Evolutionary conservation across 2,113 vertebrate species (phyloP).

Genomic region (Ariopsis seemanni): DNA sequence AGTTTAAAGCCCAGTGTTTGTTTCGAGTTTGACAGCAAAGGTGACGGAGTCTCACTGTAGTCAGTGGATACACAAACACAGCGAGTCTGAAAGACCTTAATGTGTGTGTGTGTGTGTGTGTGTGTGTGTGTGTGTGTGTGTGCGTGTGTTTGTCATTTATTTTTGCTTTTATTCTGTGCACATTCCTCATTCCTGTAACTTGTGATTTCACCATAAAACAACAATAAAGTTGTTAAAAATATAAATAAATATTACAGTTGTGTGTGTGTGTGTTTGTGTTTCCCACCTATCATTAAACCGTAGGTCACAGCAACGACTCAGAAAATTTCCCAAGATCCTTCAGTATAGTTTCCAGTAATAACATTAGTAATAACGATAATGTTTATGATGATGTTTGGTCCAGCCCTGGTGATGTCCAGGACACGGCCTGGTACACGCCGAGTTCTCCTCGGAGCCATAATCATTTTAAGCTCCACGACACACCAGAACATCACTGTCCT

Average conservation of each 20-base stretch:
- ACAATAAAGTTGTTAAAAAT: not conserved
- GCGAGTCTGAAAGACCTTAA: not conserved
- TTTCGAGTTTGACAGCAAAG: constrained; percentile 58
- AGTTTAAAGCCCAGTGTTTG: constrained; percentile 55
- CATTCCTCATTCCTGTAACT: not conserved
- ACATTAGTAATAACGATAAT: not conserved
- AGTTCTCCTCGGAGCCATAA: not conserved
- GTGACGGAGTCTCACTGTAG: constrained; percentile 48
- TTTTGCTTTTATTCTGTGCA: not conserved
- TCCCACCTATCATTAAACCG: not conserved
- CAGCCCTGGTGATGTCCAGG: not conserved
- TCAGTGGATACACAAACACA: constrained; percentile 60
- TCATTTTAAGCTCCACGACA: not conserved
- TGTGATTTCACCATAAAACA: not conserved
- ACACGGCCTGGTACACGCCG: not conserved
- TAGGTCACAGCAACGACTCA: not conserved
- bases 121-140: not conserved
- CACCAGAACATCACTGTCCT: not conserved
- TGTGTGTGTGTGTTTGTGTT: not conserved
- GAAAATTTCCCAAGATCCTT: not conserved
- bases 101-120: constrained; percentile 16
- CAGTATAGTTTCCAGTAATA: not conserved
- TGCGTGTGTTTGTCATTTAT: not conserved
- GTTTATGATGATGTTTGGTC: not conserved
- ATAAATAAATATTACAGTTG: not conserved